Base-by-base conservation (phyloP, 92 coral and sea anemone species). In the Muricea muricata region DNA sequence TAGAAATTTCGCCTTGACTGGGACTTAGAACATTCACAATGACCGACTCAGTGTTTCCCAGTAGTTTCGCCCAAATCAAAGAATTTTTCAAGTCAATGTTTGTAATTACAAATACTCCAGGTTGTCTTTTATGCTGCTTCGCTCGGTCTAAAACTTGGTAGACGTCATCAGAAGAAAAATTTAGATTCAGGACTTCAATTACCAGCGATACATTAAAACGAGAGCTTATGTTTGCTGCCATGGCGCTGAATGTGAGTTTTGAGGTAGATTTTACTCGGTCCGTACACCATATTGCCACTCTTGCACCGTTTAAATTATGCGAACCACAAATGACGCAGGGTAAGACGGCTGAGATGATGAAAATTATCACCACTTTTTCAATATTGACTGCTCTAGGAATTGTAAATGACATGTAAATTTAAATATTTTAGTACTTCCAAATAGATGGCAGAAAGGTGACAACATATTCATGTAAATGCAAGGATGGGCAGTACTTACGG, bases 21-120 rank as follows among this genome's bases (percentile, higher is more conserved):
- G 65, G 80, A 8, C 31, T 29, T 13, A 56, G 34, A 30, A 75
- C 56, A 45, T 52, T 65, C 13, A 75, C 13, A 10, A 75, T 12
- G 41, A 32, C 34, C 11, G 80, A 47, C 13, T 75, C 32, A 10
- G 14, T 48, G 23, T 25, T 23, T 13, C 39, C 46, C 33, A 75
- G 32, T 45, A 75, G 7, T 25, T 23, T 75, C 41, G 80, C 28
- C 80, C 80, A 75, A 3, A 75, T 14, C 80, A 65, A 75, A 10
- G 65, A 21, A 5, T 52, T 26, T 30, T 75, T 75, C 8, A 75
- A 17, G 47, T 46, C 56, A 13, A 75, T 41, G 12, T 56, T 26
- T 13, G 80, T 47, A 12, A 75, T 32, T 10, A 75, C 80, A 75
- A 26, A 21, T n/a, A 24, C 13, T 13, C 28, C 23, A 14, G 31